A percentile compares a stretch with the other conserved stretches of the same genome.
Evolutionary conservation across 2,113 vertebrate genomes (phyloP).

Genomic region (Channa argus): DNA sequence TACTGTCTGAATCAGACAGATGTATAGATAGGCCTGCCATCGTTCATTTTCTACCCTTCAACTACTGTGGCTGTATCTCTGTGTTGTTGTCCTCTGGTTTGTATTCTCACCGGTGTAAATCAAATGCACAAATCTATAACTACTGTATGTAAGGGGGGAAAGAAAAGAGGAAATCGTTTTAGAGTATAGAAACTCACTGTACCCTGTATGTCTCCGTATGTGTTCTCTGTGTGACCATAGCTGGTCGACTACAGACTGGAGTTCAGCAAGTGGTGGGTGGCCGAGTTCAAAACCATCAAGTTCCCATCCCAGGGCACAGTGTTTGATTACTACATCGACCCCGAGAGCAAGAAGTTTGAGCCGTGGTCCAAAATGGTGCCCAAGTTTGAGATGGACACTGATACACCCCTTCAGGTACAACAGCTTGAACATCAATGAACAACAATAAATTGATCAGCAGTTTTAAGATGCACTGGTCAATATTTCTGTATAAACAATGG

Average conservation of each 20-base stretch:
- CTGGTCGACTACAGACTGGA: conserved; percentile 92
- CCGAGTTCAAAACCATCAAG: conserved; percentile 95
- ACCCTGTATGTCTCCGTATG: conserved; percentile 48
- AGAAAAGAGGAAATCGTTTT: conserved; percentile 59
- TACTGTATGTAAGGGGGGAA: conserved; percentile 34
- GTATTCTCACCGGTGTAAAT: conserved; percentile 53
- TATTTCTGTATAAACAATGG: no score
- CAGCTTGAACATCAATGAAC: no score
- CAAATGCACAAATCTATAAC: conserved; percentile 50
- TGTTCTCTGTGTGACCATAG: conserved; percentile 77
- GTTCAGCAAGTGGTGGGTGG: conserved; percentile 98
- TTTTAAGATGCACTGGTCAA: no score
- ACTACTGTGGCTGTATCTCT: conserved; percentile 32
- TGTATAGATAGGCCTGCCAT: conserved; percentile 54
- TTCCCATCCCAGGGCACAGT: conserved; percentile 95
- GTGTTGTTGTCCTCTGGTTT: conserved; percentile 37
- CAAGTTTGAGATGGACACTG: conserved; percentile 89
- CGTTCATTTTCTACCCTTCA: conserved; percentile 64
- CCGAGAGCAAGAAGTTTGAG: conserved; percentile 93
- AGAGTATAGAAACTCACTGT: conserved; percentile 45
- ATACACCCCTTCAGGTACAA: conserved; percentile 91
- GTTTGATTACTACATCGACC: conserved; percentile 96
- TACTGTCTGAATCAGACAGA: conserved; percentile 54
- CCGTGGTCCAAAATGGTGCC: conserved; percentile 94
- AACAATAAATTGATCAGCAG: no score